Percentiles rank a stretch among this genome's conserved stretches.
Conservation (phyloP, 2,113 vertebrate species). For the Dasyornis broadbenti region DNA sequence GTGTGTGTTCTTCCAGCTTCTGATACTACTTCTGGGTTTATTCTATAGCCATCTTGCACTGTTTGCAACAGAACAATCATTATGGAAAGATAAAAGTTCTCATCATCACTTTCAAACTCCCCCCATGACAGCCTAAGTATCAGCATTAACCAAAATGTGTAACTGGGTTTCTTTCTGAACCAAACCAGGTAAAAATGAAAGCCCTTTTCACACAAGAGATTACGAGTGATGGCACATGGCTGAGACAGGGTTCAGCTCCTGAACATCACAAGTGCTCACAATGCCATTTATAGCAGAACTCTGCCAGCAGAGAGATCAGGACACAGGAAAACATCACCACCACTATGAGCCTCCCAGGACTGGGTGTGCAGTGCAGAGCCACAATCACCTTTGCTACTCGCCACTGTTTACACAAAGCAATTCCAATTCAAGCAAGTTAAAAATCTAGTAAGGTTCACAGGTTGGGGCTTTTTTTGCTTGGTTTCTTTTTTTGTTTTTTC, state of each 20-base stretch:
- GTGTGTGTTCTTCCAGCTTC: neutral
- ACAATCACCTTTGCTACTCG: neutral
- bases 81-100: slow-evolving; percentile 68
- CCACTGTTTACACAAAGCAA: neutral
- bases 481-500: neutral
- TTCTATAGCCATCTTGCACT: neutral
- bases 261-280: neutral
- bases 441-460: neutral
- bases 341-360: neutral
- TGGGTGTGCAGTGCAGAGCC: neutral
- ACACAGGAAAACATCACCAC: neutral
- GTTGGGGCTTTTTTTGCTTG: neutral
- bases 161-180: neutral
- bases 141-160: neutral
- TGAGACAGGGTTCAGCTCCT: neutral
- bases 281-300: neutral
- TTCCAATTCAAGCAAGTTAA: neutral
- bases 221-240: neutral
- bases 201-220: neutral
- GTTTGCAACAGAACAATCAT: neutral
- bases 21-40: neutral
- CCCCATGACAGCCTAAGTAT: neutral
- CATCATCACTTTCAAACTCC: slow-evolving; percentile 50
- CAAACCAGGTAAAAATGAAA: slow-evolving; percentile 33
- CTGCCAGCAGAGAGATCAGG: neutral